Evolutionary conservation across 2,888 invertebrate species (phyloP), one percentile per base, ranked within the genome.

Genomic region (Capitulum mitella): DNA sequence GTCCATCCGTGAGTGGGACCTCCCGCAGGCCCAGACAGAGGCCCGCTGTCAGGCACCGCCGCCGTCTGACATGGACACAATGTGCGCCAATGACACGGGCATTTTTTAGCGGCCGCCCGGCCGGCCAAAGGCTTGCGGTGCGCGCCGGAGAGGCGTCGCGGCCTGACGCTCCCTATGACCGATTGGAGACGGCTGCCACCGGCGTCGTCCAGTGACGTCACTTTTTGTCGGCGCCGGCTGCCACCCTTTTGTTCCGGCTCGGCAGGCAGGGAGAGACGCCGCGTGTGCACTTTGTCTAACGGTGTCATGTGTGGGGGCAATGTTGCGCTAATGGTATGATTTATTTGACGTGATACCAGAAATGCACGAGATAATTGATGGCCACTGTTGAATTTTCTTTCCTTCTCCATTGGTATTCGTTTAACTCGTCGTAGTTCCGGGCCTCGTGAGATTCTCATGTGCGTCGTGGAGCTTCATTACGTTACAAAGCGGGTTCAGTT

Each of bases 21-120:
- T 3, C 51, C 32, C 64, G 32, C 32, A 10, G 34, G 14, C 64
- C 14, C 34, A 12, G 32, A 70, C 64, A 40, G 40, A 70, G 37
- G 10, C 10, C 16, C 6, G 14, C 19, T 34, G 70, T 40, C 40
- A 26, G 26, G 34, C 70, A 37, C 3, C 1, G 3, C n/a, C 70
- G 26, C 26, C 12, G 6, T 19, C 37, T 40, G 40, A 70, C 70
- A 34, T 1, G 2, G 10, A 34, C 70, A 70, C 70, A 70, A 70
- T 70, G 70, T 40, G 37, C 37, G 70, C 70, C 70, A 40, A 40
- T 40, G 70, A 40, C 34, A 64, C 70, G 70, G 70, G 32, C 19
- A 61, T 32, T 61, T 61, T 61, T 32, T 34, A 34, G 61, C 32
- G 32, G 34, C 32, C 34, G 32, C 16, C 2, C 61, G 3, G 34